Evolutionary conservation across 2,888 invertebrate species (phyloP), one percentile per base, ranked within the genome.

Genomic region (Anoncus sp.): DNA sequence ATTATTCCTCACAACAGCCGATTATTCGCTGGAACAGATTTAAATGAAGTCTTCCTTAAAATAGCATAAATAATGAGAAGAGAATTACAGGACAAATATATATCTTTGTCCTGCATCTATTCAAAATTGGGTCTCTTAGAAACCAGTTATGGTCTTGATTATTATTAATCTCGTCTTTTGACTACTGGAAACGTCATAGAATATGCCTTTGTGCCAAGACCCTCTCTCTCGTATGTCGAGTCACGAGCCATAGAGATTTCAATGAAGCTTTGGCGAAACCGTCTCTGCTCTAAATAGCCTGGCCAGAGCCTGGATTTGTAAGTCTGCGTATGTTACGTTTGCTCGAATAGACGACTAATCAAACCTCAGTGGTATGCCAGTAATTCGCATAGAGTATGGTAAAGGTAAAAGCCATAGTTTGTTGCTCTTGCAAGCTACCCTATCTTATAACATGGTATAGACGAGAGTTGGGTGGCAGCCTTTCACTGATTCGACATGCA

Each of bases 281-380:
- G 14, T 3, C 16, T 55, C n/a, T 35, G n/a, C n/a, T n/a, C n/a
- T 55, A 57, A 31, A 53, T 67, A 45, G 55, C 45, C n/a, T 10
- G 9, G n/a, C 6, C 43, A 53, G 27, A 22, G 18, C 10, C 43
- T 24, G 43, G 5, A 31, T 45, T 67, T 38, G 16, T 16, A 14
- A 20, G 55, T n/a, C 18, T 14, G 16, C 16, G 22, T 57, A 9
- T 43, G 31, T n/a, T 16, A 10, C 20, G 14, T 18, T 55, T 10
- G 14, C 24, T 35, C 10, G 12, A 69, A 69, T 57, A 16, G 47
- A 57, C 45, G 47, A 35, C 57, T 59, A 35, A 57, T 57, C 47
- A 59, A 45, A 10, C 14, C 47, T n/a, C 45, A 47, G 12, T 24
- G 12, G 47, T 47, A 22, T 35, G 69, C 35, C n/a, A 57, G 9